Evolutionary conservation across 1,140 invertebrate genomes (phyloP), one percentile per base, ranked within the genome.

Genomic region (Penaeus vannamei): DNA sequence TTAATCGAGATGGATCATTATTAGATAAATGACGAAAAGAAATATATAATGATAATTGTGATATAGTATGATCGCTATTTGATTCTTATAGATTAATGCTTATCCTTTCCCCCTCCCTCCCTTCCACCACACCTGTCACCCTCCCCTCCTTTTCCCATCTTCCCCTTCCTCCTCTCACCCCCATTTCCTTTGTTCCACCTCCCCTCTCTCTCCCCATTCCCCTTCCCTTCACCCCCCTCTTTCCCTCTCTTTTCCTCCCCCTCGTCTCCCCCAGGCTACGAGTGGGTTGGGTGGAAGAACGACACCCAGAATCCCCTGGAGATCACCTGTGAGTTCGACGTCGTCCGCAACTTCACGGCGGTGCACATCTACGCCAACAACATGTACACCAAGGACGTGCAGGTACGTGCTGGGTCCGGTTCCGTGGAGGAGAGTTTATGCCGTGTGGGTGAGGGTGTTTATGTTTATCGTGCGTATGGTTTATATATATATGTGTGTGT

Each of bases 241-340:
- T 85, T 26, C 2, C 0, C 20, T 66, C n/a, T 23, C 64, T 32
- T 22, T 22, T 32, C 2, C n/a, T 72, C 46, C 14, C 8, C 42
- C 23, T 60, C 72, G 84, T 84, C 85, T 83, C 29, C 82, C 83
- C 7, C 91, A 95, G 96, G 96, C 66, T 96, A 96, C 92, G 96
- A 96, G 92, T 97, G 96, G 97, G 94, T 97, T 20, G 97, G 96
- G 22, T 97, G 97, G 97, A 94, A 94, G 90, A 96, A 96, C 92
- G 95, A 96, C 90, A 94, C 95, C 4, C 93, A 94, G 91, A 76
- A 94, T 36, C 94, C 95, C 4, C 93, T 95, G 20, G 95, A 96
- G 92, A 95, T 96, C 69, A 93, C 94, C 10, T 97, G 97, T 92
- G 95, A 96, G 92, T 97, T 97, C 93, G 95, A 96, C 91, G 93